Percentiles rank a stretch among this genome's conserved stretches.
phyloP scores from a whole-genome alignment of 2,888 invertebrate genomes.

The Diarsia dahlii region DNA sequence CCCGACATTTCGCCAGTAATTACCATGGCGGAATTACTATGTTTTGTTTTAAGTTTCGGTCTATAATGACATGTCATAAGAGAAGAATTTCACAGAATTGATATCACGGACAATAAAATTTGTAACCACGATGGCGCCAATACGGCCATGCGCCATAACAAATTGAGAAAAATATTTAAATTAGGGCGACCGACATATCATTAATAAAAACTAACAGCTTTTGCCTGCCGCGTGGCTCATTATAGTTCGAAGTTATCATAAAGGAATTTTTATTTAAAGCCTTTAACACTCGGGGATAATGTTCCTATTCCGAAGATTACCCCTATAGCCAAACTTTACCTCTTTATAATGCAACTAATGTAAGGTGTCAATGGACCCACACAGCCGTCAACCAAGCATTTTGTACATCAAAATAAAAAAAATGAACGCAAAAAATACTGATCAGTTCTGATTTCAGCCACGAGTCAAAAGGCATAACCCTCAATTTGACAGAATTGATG shows the following conservation, averaged over 20 bases:
- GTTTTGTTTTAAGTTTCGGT: background rate
- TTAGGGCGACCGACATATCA: conserved; percentile 1
- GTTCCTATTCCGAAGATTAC: background rate
- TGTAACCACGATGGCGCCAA: conserved; percentile 50
- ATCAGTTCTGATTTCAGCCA: background rate
- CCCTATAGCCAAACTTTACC: background rate
- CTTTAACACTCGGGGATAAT: too few relatives aligned
- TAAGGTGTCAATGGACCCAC: background rate
- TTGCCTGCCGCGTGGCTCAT: too few relatives aligned
- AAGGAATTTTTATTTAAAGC: too few relatives aligned
- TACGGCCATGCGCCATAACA: background rate
- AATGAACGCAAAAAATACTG: too few relatives aligned
- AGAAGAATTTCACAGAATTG: conserved; percentile 28
- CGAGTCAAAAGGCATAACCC: background rate
- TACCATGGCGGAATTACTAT: background rate
- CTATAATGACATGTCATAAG: background rate
- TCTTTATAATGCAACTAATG: background rate
- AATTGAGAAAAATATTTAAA: conserved; percentile 27
- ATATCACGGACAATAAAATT: conserved; percentile 22
- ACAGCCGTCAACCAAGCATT: background rate
- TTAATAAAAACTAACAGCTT: background rate
- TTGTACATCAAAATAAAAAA: too few relatives aligned
- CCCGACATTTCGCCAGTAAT: too few relatives aligned
- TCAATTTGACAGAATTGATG: conserved; percentile 2
- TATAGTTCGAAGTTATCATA: too few relatives aligned